Percentiles rank a stretch among this genome's conserved stretches.
phyloP scores from a whole-genome alignment of 2,888 invertebrate species.

The Galerucella nymphaeae region DNA sequence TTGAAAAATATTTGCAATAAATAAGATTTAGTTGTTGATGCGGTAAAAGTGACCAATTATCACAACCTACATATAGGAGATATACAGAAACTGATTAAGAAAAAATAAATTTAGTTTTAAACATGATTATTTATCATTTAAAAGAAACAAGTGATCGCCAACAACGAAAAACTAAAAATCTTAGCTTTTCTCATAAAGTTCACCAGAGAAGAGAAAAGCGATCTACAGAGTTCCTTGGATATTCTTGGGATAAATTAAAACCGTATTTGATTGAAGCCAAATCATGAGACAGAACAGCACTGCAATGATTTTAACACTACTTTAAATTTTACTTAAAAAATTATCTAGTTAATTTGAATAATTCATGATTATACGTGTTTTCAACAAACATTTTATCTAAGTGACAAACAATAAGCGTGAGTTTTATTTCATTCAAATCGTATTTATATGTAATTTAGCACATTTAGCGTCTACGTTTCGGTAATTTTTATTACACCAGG shows the following conservation, averaged over 20 bases:
- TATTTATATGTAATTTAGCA: constrained; percentile 9
- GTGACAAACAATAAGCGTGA: constrained; percentile 8
- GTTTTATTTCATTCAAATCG: neutral
- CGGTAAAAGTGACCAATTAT: neutral
- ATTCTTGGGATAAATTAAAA: no score
- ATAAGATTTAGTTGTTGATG: constrained; percentile 38
- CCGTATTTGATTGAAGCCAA: no score
- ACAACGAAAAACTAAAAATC: no score
- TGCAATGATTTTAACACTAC: no score
- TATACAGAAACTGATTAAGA: no score
- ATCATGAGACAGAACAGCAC: no score
- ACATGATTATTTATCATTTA: neutral
- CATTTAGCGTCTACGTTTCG: constrained; percentile 3
- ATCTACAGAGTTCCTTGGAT: no score
- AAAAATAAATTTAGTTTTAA: neutral
- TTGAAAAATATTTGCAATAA: constrained; percentile 47
- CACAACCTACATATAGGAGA: no score
- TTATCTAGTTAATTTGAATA: neutral
- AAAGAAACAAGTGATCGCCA: no score
- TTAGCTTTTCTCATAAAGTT: no score
- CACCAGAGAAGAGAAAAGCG: no score
- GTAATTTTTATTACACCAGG: constrained; percentile 11
- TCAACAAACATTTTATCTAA: constrained; percentile 2
- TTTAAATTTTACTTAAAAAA: neutral
- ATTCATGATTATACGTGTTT: neutral